These are phyloP conservation scores for Lycophotia porphyrea DNA, from an alignment of 2,888 invertebrate species.

Conservation along the genomic window DNA sequence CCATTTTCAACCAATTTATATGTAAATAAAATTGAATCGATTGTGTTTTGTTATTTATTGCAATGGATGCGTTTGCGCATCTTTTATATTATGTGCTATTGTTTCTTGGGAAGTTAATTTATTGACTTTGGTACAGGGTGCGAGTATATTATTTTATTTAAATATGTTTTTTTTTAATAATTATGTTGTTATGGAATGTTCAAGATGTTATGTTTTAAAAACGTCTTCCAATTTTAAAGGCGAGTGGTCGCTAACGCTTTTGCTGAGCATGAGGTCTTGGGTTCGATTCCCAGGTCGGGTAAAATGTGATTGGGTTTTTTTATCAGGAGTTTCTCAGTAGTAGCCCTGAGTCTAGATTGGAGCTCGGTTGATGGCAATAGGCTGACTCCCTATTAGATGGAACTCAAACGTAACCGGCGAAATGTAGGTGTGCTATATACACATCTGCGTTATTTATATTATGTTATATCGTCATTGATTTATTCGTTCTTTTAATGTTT, in stretches of 20 bases:
- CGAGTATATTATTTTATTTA: constrained; percentile 21
- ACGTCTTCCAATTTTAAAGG: neutral
- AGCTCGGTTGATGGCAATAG: neutral
- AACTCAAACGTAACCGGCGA: neutral
- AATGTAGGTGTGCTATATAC: neutral
- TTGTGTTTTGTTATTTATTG: constrained; percentile 74
- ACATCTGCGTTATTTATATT: neutral
- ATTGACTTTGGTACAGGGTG: constrained; percentile 51
- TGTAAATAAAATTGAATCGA: constrained; percentile 78
- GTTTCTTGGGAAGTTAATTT: constrained; percentile 61
- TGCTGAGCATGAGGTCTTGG: neutral
- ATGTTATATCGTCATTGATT: neutral
- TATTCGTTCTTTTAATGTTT: neutral
- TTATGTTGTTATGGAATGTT: constrained; percentile 3
- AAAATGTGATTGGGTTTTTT: neutral
- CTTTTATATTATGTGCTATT: constrained; percentile 66
- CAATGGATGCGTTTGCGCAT: constrained; percentile 66
- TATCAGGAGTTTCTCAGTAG: neutral
- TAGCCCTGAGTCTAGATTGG: neutral
- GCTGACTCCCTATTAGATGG: neutral
- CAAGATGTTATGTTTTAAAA: neutral
- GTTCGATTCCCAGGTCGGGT: neutral
- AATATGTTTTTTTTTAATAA: constrained; percentile 25
- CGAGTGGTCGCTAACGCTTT: neutral
- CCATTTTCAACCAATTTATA: constrained; percentile 77